A percentile compares a stretch with the other conserved stretches of the same genome.
phyloP scores from a whole-genome alignment of 37 sponge, comb jelly and placozoan species.

The Chondrilla cf. caribensis region DNA sequence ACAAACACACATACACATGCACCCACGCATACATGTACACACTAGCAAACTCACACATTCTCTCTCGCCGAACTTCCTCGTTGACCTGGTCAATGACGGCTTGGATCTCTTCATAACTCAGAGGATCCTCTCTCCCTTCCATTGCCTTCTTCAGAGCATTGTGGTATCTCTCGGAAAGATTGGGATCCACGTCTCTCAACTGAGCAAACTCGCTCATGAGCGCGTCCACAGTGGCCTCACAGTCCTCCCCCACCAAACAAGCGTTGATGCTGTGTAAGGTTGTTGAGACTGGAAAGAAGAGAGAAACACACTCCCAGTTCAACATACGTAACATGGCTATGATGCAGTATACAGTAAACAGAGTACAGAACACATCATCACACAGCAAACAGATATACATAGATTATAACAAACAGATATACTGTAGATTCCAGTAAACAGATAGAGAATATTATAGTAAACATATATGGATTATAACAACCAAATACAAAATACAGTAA shows the following conservation, averaged over 20 bases:
- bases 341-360: slow-evolving; percentile 70
- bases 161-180: slow-evolving; percentile 45
- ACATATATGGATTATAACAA: no score
- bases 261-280: slow-evolving; percentile 28
- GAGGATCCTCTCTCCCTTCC: slow-evolving; percentile 41
- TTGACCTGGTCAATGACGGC: slow-evolving; percentile 63
- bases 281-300: slow-evolving; percentile 3
- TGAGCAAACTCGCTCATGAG: slow-evolving; percentile 36
- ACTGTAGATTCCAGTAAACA: no score
- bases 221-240: slow-evolving; percentile 29
- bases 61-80: slow-evolving; percentile 51
- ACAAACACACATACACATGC: background rate
- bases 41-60: slow-evolving; percentile 43
- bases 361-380: background rate
- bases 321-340: slow-evolving; percentile 36
- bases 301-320: slow-evolving; percentile 57
- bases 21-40: background rate
- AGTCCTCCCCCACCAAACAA: slow-evolving; percentile 2
- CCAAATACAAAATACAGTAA: no score
- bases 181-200: slow-evolving; percentile 44
- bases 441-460: no score
- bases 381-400: background rate
- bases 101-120: slow-evolving; percentile 67
- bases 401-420: no score
- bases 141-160: slow-evolving; percentile 45